Evolutionary conservation across 1,140 invertebrate species (phyloP).

Genomic region (Drosophila kohkoa): DNA sequence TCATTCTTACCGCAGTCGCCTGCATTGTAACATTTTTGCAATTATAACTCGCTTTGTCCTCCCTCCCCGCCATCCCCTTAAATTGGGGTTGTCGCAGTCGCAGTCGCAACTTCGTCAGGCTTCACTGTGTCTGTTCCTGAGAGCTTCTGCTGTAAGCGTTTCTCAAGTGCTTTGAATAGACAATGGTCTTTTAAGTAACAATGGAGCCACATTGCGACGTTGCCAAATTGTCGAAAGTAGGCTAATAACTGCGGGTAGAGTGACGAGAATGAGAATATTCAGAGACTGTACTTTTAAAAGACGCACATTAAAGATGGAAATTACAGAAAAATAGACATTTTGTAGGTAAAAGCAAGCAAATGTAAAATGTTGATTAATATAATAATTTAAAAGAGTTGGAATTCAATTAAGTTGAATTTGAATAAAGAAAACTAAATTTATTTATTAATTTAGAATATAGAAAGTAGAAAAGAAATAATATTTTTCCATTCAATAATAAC

Average conservation of each 20-base stretch:
- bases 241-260: slow-evolving; percentile 61
- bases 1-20: slow-evolving; percentile 55
- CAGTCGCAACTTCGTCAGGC: slow-evolving; percentile 10
- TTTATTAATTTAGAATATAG: too few relatives aligned
- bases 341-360: too few relatives aligned
- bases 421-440: too few relatives aligned
- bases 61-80: neutral
- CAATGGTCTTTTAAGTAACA: slow-evolving; percentile 52
- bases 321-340: neutral
- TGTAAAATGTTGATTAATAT: too few relatives aligned
- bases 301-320: neutral
- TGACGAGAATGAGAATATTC: neutral
- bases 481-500: too few relatives aligned
- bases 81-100: slow-evolving; percentile 34
- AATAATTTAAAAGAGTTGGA: too few relatives aligned
- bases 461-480: too few relatives aligned
- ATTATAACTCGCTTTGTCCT: slow-evolving; percentile 58
- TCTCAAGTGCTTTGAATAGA: slow-evolving; percentile 60
- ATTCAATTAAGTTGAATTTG: too few relatives aligned
- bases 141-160: slow-evolving; percentile 55
- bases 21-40: slow-evolving; percentile 68
- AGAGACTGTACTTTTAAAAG: slow-evolving; percentile 8
- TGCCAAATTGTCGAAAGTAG: slow-evolving; percentile 56
- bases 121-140: slow-evolving; percentile 55
- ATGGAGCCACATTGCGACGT: slow-evolving; percentile 30